A percentile compares a stretch with the other conserved stretches of the same genome.
These are phyloP conservation scores for Parauchenoglanis punctatus DNA, from an alignment of 2,797 vertebrate species.

Conservation along the genomic window DNA sequence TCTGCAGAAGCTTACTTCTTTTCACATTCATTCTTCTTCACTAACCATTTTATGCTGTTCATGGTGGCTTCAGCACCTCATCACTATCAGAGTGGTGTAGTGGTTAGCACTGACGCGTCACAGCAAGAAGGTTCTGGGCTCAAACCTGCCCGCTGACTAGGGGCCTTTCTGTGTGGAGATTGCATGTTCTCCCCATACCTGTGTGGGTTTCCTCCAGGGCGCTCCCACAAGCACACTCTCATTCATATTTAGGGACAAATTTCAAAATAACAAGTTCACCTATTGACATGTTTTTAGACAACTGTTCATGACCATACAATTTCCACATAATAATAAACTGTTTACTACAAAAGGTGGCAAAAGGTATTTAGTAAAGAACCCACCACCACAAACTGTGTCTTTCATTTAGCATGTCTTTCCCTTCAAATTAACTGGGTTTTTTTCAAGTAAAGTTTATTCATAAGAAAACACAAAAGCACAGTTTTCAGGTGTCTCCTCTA, in stretches of 20 bases:
- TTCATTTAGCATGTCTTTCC: background rate
- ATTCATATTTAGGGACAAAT: background rate
- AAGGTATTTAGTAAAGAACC: background rate
- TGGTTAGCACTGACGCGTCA: too few relatives aligned
- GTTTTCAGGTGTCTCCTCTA: background rate
- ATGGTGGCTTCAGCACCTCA: background rate
- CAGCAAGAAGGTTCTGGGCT: too few relatives aligned
- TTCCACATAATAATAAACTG: background rate
- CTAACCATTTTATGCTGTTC: background rate
- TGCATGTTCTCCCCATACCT: too few relatives aligned
- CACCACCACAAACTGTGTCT: background rate
- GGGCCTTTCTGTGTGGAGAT: too few relatives aligned
- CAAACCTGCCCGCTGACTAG: too few relatives aligned
- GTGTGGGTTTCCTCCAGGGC: too few relatives aligned
- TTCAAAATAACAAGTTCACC: background rate
- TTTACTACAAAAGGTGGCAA: background rate
- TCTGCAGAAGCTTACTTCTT: background rate
- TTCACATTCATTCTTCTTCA: background rate
- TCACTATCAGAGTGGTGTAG: background rate
- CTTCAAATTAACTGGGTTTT: background rate
- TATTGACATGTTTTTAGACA: background rate
- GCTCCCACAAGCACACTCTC: background rate
- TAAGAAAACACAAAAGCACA: background rate
- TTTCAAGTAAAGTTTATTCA: background rate
- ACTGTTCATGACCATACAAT: background rate